A percentile compares a stretch with the other conserved stretches of the same genome.
phyloP scores from a whole-genome alignment of 2,113 vertebrate genomes.

The Seriola dumerili region DNA sequence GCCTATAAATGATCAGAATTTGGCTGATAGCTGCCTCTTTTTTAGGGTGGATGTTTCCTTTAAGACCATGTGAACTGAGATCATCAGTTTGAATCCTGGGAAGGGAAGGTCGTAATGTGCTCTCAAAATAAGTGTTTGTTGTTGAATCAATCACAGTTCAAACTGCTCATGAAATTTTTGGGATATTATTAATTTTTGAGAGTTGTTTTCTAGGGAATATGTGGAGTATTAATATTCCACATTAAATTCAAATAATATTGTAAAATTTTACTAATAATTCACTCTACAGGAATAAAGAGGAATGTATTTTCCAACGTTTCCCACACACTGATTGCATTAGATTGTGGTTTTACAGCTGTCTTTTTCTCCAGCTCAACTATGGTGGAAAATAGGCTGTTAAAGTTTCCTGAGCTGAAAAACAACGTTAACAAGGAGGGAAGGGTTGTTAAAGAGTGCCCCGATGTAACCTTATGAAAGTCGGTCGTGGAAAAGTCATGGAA shows the following conservation, averaged over 20 bases:
- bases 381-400: slow-evolving; percentile 39
- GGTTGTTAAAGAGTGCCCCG: background rate
- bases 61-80: background rate
- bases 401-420: slow-evolving; percentile 38
- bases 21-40: too few species aligned
- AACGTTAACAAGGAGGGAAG: slow-evolving; percentile 14
- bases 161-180: background rate
- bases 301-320: slow-evolving; percentile 26
- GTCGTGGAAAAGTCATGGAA: slow-evolving; percentile 27
- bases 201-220: background rate
- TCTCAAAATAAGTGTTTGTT: background rate
- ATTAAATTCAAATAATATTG: background rate
- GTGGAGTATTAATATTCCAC: background rate
- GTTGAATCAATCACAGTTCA: background rate
- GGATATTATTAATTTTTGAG: background rate
- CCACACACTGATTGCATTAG: slow-evolving; percentile 29
- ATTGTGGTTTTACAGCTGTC: slow-evolving; percentile 20
- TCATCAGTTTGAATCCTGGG: background rate
- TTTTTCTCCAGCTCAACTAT: background rate
- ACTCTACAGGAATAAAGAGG: slow-evolving; percentile 1
- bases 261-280: background rate
- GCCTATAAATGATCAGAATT: background rate
- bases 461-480: slow-evolving; percentile 8
- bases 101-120: background rate
- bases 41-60: slow-evolving; percentile 3